Evolutionary conservation across 2,797 vertebrate genomes (phyloP).

Genomic region (Centropyge bicolor): DNA sequence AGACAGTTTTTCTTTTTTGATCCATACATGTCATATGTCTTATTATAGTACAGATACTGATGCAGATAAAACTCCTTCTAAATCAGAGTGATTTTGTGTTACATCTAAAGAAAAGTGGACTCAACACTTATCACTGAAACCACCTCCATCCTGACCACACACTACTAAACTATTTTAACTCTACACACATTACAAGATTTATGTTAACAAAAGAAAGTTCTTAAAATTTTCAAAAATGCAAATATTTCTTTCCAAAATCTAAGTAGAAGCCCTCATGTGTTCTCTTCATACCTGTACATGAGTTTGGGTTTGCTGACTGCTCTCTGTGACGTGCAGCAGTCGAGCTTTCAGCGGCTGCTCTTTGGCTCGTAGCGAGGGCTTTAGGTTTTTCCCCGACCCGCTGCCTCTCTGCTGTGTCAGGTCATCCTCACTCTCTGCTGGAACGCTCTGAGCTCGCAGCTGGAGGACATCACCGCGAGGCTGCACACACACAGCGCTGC

Average conservation of each 20-base stretch:
- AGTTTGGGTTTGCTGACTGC: slow-evolving; percentile 25
- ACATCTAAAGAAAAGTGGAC: neutral
- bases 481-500: neutral
- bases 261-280: neutral
- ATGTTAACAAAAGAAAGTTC: neutral
- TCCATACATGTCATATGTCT: neutral
- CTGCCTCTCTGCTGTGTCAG: neutral
- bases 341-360: slow-evolving; percentile 50
- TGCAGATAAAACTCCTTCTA: no score
- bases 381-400: neutral
- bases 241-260: neutral
- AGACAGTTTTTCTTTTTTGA: neutral
- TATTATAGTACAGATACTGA: neutral
- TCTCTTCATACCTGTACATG: slow-evolving; percentile 60
- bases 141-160: neutral
- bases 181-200: neutral
- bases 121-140: neutral
- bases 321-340: slow-evolving; percentile 32
- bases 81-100: neutral
- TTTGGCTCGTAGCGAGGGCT: slow-evolving; percentile 39
- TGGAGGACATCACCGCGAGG: neutral
- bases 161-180: neutral
- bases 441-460: slow-evolving; percentile 12
- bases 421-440: neutral
- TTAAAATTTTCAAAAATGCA: neutral